Evolutionary conservation across 2,888 invertebrate genomes (phyloP).

Genomic region (Allygus modestus): DNA sequence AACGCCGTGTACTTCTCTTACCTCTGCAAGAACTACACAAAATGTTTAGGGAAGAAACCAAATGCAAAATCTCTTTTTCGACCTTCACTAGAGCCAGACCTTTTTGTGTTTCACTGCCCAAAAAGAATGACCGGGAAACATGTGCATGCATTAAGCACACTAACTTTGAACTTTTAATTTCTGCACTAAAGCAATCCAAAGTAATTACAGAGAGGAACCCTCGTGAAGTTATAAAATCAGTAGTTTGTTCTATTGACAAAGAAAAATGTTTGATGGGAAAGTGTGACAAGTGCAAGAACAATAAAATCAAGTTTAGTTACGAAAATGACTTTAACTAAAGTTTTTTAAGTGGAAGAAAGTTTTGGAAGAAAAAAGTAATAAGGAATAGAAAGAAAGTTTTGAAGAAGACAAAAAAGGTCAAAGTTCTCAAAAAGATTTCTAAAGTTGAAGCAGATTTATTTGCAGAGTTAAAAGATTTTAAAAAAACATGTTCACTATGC

Average conservation of each 20-base stretch:
- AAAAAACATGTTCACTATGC: neutral
- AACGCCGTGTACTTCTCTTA: no score
- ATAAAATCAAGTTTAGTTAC: neutral
- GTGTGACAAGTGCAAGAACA: neutral
- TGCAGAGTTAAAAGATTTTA: neutral
- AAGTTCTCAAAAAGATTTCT: no score
- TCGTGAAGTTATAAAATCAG: neutral
- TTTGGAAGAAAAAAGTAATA: neutral
- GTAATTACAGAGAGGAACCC: neutral
- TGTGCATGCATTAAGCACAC: constrained; percentile 4
- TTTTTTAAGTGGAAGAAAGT: neutral
- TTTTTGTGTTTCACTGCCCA: no score
- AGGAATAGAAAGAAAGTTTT: neutral
- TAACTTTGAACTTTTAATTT: neutral
- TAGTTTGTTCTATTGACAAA: no score
- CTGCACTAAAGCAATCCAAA: neutral
- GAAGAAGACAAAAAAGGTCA: neutral
- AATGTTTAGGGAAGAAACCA: no score
- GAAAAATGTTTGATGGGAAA: neutral
- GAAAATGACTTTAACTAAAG: neutral
- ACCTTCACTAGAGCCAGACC: no score
- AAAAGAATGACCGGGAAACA: neutral
- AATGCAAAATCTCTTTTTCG: no score
- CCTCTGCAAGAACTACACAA: no score
- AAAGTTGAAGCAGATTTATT: no score